Evolutionary conservation across 2,888 invertebrate genomes (phyloP).

Genomic region (Chorisops tibialis): DNA sequence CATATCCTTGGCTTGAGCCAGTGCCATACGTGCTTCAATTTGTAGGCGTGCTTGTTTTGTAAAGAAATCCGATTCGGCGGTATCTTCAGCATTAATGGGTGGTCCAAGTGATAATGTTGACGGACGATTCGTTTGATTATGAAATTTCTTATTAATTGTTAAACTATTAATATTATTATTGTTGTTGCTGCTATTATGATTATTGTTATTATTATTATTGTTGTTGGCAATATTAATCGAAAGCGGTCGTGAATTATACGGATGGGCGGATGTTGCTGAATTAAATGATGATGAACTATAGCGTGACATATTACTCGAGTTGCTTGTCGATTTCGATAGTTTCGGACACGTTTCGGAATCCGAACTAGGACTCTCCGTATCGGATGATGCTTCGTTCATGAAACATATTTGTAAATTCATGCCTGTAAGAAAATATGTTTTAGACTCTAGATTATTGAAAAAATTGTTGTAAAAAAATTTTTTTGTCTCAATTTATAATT

Average conservation of each 20-base stretch:
- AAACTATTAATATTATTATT: conserved; percentile 31
- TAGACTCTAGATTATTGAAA: too few relatives aligned
- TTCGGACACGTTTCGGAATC: conserved; percentile 61
- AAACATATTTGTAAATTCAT: conserved; percentile 95
- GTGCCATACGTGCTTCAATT: conserved; percentile 81
- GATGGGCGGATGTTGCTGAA: conserved; percentile 36
- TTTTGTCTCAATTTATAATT: too few relatives aligned
- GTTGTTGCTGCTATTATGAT: too few relatives aligned
- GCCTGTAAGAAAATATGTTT: conserved; percentile 55
- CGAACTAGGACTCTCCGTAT: conserved; percentile 74
- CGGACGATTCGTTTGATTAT: conserved; percentile 44
- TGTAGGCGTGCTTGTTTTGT: conserved; percentile 77
- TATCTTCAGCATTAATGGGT: conserved; percentile 53
- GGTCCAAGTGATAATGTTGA: conserved; percentile 53
- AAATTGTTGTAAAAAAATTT: too few relatives aligned
- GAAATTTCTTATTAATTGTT: conserved; percentile 35
- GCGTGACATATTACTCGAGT: conserved; percentile 35
- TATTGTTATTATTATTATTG: conserved; percentile 36
- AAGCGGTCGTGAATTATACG: conserved; percentile 42
- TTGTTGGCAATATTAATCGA: conserved; percentile 38
- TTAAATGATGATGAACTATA: conserved; percentile 25
- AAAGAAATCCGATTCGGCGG: conserved; percentile 74
- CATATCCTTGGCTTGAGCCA: conserved; percentile 88
- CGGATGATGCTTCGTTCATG: conserved; percentile 88
- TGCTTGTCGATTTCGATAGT: conserved; percentile 40